phyloP scores from a whole-genome alignment of 2,113 vertebrate species.

The Orthochromis indermauri region DNA sequence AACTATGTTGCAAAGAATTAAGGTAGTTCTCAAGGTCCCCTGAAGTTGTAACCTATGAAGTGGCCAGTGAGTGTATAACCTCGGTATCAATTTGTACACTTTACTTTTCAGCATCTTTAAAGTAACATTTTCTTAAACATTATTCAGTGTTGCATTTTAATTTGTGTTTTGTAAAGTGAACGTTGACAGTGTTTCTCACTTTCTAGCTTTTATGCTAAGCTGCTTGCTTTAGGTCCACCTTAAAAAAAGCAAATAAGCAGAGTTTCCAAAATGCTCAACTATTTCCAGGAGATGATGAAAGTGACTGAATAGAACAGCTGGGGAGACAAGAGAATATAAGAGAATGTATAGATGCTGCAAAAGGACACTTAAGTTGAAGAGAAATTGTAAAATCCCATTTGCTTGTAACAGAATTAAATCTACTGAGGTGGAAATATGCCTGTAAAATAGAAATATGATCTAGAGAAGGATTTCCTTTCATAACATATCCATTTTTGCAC shows the following conservation, averaged over 20 bases:
- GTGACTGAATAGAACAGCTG: neutral
- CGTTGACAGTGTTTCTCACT: neutral
- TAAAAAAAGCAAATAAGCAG: neutral
- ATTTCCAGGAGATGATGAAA: neutral
- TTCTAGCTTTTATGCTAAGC: neutral
- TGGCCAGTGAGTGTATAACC: neutral
- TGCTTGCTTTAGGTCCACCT: neutral
- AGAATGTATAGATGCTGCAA: constrained; percentile 20
- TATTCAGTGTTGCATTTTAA: neutral
- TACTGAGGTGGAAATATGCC: neutral
- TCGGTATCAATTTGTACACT: neutral
- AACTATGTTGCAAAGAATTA: neutral
- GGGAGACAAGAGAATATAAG: neutral
- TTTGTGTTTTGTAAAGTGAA: neutral
- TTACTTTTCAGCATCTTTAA: neutral
- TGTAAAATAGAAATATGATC: neutral
- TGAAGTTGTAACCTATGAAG: neutral
- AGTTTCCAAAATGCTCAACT: neutral
- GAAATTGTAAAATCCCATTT: neutral
- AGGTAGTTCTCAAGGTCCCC: neutral
- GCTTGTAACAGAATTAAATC: neutral
- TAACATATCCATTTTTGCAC: neutral
- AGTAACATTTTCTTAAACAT: neutral
- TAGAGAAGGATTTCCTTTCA: neutral
- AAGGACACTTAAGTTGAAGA: neutral